These are phyloP conservation scores for Centropus bengalensis DNA, from an alignment of 2,113 vertebrate genomes.

Conservation along the genomic window DNA sequence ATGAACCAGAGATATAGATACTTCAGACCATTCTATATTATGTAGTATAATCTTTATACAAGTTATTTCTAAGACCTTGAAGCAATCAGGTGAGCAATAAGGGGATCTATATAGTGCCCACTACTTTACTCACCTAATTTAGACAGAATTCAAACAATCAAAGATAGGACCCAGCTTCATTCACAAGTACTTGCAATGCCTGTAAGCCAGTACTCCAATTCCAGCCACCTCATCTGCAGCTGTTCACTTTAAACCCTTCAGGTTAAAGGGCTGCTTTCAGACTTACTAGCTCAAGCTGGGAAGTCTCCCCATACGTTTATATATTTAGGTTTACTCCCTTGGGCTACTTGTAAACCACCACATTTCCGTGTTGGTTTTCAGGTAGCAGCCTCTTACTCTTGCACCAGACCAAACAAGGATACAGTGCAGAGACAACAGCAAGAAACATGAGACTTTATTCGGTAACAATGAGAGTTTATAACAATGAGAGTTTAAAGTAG, in stretches of 20 bases:
- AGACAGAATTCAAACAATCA: neutral
- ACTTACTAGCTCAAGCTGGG: neutral
- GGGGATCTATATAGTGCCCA: neutral
- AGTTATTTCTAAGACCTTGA: neutral
- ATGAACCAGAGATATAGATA: neutral
- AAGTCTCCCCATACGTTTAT: neutral
- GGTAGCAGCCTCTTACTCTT: neutral
- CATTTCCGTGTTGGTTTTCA: neutral
- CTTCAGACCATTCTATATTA: neutral
- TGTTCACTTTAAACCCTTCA: neutral
- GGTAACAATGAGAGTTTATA: neutral
- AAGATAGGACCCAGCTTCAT: neutral
- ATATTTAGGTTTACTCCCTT: fast-evolving
- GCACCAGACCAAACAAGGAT: neutral
- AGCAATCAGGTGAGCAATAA: neutral
- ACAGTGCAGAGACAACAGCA: neutral
- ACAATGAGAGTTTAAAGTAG: neutral
- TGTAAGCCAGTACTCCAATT: neutral
- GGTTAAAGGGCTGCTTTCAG: fast-evolving
- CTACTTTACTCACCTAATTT: neutral
- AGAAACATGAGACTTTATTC: neutral
- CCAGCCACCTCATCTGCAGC: neutral
- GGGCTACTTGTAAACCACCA: neutral
- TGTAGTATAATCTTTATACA: neutral
- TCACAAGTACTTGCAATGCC: neutral